Evolutionary conservation across 92 coral and sea anemone species (phyloP), one percentile per base, ranked within the genome.

Genomic region (Muricea muricata): DNA sequence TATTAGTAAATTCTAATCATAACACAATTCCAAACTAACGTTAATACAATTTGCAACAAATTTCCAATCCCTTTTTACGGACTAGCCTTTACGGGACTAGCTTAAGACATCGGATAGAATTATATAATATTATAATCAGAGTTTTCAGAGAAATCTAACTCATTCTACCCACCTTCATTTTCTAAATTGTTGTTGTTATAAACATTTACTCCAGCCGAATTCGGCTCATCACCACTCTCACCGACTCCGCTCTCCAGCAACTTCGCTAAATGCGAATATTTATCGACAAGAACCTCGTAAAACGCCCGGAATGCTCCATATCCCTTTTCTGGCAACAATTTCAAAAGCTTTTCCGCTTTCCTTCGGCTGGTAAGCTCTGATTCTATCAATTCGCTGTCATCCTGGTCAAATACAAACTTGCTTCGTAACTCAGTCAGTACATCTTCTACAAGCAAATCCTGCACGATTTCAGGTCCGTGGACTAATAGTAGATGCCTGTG

Each of bases 371-470:
- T 96, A 46, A 17, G 48, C 78, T 94, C 93, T 2, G 46, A 47
- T 45, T 92, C 85, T 21, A 96, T 90, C 32, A 92, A 67, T 60
- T 96, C 94, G 21, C 86, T 72, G 77, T 96, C 99, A 12, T 96
- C 91, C 18, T 90, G 71, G 76, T 96, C 97, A 7, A 96, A 20
- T 41, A 93, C 77, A 42, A 90, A 85, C 55, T 92, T 88, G 92
- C 99, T 96, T 77, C 82, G 92, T 41, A 96, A 83, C 67, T 80
- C 91, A 15, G 75, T 84, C 1, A 96, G 52, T 0, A 96, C 96
- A 84, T 96, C 99, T 52, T 96, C 98, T 0, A 96, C 99, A 0
- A 96, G 90, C 42, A 96, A 80, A 86, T 96, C 99, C 28, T 91
- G 74, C 7, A 90, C 93, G 21, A 96, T 78, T 50, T 76, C 89